These are phyloP conservation scores for Ariopsis seemanni DNA, from an alignment of 2,113 vertebrate genomes.

Conservation along the genomic window DNA sequence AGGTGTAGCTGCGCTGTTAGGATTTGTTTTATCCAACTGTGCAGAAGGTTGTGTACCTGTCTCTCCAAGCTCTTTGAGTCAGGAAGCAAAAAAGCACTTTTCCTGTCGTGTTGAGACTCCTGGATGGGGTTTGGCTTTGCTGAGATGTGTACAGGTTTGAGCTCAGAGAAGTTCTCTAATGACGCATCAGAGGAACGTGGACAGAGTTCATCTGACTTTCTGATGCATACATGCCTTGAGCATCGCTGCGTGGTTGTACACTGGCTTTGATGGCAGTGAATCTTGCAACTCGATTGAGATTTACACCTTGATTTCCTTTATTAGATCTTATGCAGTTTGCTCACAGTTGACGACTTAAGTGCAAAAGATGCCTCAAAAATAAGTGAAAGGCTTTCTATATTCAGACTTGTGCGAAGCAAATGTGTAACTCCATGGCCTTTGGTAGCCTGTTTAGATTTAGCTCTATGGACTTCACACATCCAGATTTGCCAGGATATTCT, in stretches of 20 bases:
- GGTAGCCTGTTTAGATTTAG: background rate
- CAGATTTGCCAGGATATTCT: background rate
- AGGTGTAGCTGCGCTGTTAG: slow-evolving; percentile 74
- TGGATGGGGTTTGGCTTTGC: slow-evolving; percentile 70
- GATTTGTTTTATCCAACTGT: slow-evolving; percentile 80
- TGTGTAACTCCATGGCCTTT: background rate
- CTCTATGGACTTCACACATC: background rate
- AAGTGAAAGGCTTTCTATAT: background rate
- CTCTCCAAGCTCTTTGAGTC: slow-evolving; percentile 73
- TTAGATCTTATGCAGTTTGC: background rate
- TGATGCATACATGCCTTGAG: slow-evolving; percentile 40
- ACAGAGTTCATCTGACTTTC: slow-evolving; percentile 29
- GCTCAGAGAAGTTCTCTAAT: slow-evolving; percentile 68
- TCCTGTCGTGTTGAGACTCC: slow-evolving; percentile 75
- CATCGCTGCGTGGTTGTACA: slow-evolving; percentile 12
- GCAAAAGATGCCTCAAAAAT: background rate
- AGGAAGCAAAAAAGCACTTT: slow-evolving; percentile 69
- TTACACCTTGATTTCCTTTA: background rate
- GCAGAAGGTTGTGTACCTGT: slow-evolving; percentile 76
- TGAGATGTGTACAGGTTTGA: slow-evolving; percentile 62
- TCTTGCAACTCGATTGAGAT: background rate
- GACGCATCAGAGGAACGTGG: slow-evolving; percentile 32
- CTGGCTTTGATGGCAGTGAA: slow-evolving; percentile 36
- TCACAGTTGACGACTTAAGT: background rate
- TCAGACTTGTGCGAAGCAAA: background rate